Conservation (phyloP, 2,888 invertebrate species). For the Pristionchus arcanus region DNA sequence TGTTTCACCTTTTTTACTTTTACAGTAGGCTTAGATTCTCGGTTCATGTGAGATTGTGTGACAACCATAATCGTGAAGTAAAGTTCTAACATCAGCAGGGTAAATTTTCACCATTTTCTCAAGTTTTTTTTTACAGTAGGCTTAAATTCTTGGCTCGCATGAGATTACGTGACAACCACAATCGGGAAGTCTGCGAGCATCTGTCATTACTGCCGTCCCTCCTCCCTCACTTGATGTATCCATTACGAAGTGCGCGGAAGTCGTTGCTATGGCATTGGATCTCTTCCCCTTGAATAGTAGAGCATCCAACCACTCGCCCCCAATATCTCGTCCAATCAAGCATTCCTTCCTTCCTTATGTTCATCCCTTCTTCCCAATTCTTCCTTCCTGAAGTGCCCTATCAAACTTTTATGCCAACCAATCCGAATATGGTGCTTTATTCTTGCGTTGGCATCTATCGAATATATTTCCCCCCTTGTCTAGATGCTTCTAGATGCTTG, state of each 20-base stretch:
- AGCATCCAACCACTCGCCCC: background rate
- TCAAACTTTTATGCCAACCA: slow-evolving; percentile 16
- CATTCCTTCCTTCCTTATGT: slow-evolving; percentile 7
- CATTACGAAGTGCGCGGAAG: slow-evolving; percentile 31
- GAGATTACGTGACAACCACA: background rate
- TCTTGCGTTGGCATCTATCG: background rate
- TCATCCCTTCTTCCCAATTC: background rate
- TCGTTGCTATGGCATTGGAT: slow-evolving; percentile 43
- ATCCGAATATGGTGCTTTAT: background rate
- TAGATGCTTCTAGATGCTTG: background rate
- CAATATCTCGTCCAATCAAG: background rate
- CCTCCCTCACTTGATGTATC: background rate
- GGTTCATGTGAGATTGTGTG: background rate
- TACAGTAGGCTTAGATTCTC: background rate
- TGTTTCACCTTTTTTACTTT: background rate
- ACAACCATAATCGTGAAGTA: background rate
- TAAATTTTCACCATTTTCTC: too few relatives aligned
- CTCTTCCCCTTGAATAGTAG: slow-evolving; percentile 9
- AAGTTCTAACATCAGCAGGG: too few relatives aligned
- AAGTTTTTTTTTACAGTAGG: too few relatives aligned
- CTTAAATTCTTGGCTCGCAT: too few relatives aligned
- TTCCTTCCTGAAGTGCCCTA: slow-evolving; percentile 33
- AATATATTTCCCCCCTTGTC: background rate
- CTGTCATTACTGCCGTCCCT: background rate
- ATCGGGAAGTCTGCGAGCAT: background rate